Conservation (phyloP, 2,888 invertebrate species). For the Zygothrica quintamaculata region DNA sequence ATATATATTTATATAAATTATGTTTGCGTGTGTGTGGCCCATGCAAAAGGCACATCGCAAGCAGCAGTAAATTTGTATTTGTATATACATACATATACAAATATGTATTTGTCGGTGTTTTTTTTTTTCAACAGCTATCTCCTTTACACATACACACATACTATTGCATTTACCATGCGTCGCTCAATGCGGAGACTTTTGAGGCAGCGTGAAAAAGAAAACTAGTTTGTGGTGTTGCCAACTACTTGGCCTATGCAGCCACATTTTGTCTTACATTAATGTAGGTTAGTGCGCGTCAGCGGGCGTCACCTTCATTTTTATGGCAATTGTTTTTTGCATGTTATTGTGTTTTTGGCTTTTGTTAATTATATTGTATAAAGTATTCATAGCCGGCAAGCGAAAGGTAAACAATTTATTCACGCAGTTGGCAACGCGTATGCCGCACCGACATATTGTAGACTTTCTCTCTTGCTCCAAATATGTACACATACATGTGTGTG, state of each 20-base stretch:
- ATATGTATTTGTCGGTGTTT: slow-evolving; percentile 39
- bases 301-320: slow-evolving; percentile 25
- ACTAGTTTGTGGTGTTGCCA: slow-evolving; percentile 63
- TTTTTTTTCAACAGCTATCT: slow-evolving; percentile 61
- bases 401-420: slow-evolving; percentile 66
- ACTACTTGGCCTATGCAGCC: slow-evolving; percentile 46
- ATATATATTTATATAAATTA: slow-evolving; percentile 24
- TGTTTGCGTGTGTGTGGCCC: slow-evolving; percentile 32
- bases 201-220: slow-evolving; percentile 53
- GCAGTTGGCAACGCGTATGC: slow-evolving; percentile 59
- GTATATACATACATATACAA: slow-evolving; percentile 36
- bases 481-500: slow-evolving; percentile 18
- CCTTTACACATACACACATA: slow-evolving; percentile 51
- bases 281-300: slow-evolving; percentile 62
- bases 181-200: slow-evolving; percentile 50
- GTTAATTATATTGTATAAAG: slow-evolving; percentile 39
- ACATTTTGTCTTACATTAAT: slow-evolving; percentile 56
- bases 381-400: slow-evolving; percentile 44
- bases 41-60: slow-evolving; percentile 57
- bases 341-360: slow-evolving; percentile 31
- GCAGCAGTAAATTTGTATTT: slow-evolving; percentile 64
- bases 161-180: slow-evolving; percentile 36
- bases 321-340: slow-evolving; percentile 23
- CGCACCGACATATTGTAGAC: slow-evolving; percentile 55
- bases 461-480: slow-evolving; percentile 73